Evolutionary conservation across 2,888 invertebrate genomes (phyloP).

Genomic region (Andrena bicolor): DNA sequence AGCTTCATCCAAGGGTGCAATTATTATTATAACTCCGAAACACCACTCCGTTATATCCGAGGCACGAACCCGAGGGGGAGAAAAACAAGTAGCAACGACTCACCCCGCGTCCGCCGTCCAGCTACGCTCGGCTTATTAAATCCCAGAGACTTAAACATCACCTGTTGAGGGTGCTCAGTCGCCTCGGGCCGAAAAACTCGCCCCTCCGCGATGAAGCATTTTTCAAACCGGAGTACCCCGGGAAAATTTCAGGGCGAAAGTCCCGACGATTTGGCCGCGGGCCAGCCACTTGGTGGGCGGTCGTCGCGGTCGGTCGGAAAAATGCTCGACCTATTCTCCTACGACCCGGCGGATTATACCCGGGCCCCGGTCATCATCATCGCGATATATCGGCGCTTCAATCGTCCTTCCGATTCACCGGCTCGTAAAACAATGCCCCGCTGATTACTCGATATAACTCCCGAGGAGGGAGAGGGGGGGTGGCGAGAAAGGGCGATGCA

Average conservation of each 20-base stretch:
- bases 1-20: too few relatives aligned
- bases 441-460: conserved; percentile 84
- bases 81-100: background rate
- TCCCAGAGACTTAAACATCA: conserved; percentile 73
- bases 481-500: conserved; percentile 81
- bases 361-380: conserved; percentile 48
- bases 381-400: conserved; percentile 76
- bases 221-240: conserved; percentile 62
- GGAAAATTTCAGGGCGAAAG: conserved; percentile 54
- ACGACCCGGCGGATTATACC: conserved; percentile 56
- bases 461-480: conserved; percentile 38
- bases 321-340: conserved; percentile 53
- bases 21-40: too few relatives aligned
- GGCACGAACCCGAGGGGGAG: background rate
- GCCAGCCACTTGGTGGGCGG: conserved; percentile 63
- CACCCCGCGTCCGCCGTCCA: background rate
- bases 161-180: conserved; percentile 72
- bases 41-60: too few relatives aligned
- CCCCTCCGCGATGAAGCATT: conserved; percentile 55
- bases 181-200: conserved; percentile 64
- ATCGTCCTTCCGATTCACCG: conserved; percentile 82
- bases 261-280: conserved; percentile 59
- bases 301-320: conserved; percentile 41
- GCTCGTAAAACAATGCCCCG: conserved; percentile 84
- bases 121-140: conserved; percentile 67